A percentile compares a stretch with the other conserved stretches of the same genome.
These are phyloP conservation scores for Drosophila fulvimacula DNA, from an alignment of 2,888 invertebrate genomes.

Conservation along the genomic window DNA sequence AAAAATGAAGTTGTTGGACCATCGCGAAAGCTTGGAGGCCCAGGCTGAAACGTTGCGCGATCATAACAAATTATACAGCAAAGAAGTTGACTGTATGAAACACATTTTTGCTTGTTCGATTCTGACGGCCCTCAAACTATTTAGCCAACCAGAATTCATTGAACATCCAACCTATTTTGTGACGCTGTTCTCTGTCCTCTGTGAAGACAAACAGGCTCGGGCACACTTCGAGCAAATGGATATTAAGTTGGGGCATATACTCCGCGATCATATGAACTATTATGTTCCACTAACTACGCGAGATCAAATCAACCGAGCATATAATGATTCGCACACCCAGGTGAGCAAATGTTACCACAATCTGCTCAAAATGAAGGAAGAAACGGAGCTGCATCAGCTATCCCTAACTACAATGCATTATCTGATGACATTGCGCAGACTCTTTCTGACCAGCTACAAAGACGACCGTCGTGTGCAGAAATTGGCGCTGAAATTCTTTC, in stretches of 20 bases:
- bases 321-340: conserved; percentile 51
- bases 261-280: conserved; percentile 42
- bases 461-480: conserved; percentile 26
- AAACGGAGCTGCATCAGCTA: conserved; percentile 60
- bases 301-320: conserved; percentile 48
- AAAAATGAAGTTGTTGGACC: conserved; percentile 2
- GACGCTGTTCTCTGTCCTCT: conserved; percentile 42
- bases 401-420: conserved; percentile 63
- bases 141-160: neutral
- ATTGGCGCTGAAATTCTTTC: conserved; percentile 50
- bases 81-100: conserved; percentile 46
- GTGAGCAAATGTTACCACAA: conserved; percentile 56
- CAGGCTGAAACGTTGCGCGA: neutral
- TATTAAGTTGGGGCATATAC: conserved; percentile 41
- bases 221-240: conserved; percentile 53
- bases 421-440: conserved; percentile 64
- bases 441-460: conserved; percentile 63
- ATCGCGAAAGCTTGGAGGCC: neutral
- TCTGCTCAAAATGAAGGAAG: conserved; percentile 50
- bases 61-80: conserved; percentile 7
- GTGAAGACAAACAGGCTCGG: conserved; percentile 37
- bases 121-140: conserved; percentile 24
- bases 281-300: conserved; percentile 34
- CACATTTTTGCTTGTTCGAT: conserved; percentile 40
- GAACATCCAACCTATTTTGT: conserved; percentile 36